A percentile compares a stretch with the other conserved stretches of the same genome.
phyloP scores from a whole-genome alignment of 2,113 vertebrate genomes.

The Cochlearius cochlearius region DNA sequence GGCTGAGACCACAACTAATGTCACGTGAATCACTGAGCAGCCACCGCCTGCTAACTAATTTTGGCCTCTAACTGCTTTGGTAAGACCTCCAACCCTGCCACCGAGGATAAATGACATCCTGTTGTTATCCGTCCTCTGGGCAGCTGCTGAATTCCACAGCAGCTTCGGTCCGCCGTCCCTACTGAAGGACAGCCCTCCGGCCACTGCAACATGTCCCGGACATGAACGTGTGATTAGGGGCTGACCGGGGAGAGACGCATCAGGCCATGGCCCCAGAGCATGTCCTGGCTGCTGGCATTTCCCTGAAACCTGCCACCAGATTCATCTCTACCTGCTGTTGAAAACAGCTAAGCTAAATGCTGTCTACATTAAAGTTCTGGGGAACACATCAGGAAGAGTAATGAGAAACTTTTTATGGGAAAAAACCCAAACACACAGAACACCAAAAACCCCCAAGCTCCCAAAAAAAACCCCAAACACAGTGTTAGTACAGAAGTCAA shows the following conservation, averaged over 20 bases:
- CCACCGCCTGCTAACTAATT: background rate
- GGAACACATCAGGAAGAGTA: background rate
- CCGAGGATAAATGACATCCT: conserved; percentile 28
- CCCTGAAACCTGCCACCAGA: background rate
- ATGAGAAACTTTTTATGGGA: background rate
- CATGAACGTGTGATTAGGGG: background rate
- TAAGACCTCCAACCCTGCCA: background rate
- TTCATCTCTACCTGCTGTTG: background rate
- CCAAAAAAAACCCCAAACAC: background rate
- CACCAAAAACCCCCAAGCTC: background rate
- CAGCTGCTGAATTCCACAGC: conserved; percentile 4
- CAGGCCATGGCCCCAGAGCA: rapidly evolving
- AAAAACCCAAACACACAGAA: background rate
- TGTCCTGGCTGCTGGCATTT: background rate
- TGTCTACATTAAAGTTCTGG: background rate
- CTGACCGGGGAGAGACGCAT: background rate
- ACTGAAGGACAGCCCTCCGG: background rate
- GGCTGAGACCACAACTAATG: background rate
- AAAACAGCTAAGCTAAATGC: background rate
- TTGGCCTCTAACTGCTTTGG: background rate
- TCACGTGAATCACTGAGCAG: background rate
- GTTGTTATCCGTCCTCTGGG: background rate
- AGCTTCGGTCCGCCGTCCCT: background rate
- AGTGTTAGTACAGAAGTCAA: background rate
- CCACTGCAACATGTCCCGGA: background rate